phyloP scores from a whole-genome alignment of 2,113 vertebrate species.

The Holacanthus passer region DNA sequence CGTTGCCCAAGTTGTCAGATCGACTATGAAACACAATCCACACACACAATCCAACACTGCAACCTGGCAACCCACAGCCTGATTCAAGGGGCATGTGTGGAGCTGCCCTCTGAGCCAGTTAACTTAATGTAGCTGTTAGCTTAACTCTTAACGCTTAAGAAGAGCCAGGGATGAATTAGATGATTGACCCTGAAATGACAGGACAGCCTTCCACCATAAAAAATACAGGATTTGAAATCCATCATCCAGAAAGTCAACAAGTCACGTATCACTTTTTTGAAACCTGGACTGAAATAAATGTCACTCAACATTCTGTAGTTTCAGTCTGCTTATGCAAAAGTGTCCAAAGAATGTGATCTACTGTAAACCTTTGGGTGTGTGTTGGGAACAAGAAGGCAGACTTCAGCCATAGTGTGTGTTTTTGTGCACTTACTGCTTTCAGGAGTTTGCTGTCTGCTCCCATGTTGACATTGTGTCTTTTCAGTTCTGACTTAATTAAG shows the following conservation, averaged over 20 bases:
- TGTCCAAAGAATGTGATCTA: not conserved
- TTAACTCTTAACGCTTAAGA: too few species aligned
- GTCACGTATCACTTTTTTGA: too few species aligned
- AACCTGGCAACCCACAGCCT: too few species aligned
- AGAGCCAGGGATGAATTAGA: too few species aligned
- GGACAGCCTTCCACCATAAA: too few species aligned
- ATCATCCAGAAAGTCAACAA: not conserved
- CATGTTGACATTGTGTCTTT: constrained; percentile 91
- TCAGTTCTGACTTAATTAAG: constrained; percentile 95
- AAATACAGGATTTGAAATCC: not conserved
- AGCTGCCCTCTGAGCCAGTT: too few species aligned
- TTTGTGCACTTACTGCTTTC: constrained; percentile 85
- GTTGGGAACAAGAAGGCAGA: not conserved
- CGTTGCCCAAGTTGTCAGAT: too few species aligned
- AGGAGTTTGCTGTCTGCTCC: constrained; percentile 73
- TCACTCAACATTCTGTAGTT: not conserved
- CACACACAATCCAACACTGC: too few species aligned
- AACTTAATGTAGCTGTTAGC: too few species aligned
- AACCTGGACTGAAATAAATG: not conserved
- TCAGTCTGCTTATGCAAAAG: not conserved
- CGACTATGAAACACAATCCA: too few species aligned
- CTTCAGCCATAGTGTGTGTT: not conserved
- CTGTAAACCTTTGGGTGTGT: not conserved
- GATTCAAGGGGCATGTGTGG: not conserved
- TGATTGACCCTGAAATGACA: too few species aligned